Base-by-base conservation (phyloP, 1,140 invertebrate species). In the Dendroctonus valens region DNA sequence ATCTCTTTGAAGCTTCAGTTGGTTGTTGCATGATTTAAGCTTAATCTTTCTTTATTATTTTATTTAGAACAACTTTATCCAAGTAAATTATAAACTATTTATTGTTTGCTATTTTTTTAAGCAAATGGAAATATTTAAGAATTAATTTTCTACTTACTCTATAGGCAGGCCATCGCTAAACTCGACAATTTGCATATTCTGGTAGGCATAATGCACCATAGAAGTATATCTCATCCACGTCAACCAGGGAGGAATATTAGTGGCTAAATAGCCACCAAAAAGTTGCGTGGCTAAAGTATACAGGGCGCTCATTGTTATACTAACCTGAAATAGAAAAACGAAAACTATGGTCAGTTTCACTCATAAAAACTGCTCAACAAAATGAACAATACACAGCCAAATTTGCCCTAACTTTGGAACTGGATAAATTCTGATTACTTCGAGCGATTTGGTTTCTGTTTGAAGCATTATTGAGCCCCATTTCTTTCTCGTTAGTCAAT, bases 141-240 rank as follows among this genome's bases (percentile, higher is more conserved):
- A 26, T 26, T 26, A 26, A 52, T 58, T 39, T 12, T 7, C 7
- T 41, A 83, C 83, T 85, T 83, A 92, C 89, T 76, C 76, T 53
- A 92, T 86, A 44, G 85, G 83, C 52, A 84, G 80, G 70, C 89
- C 90, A 75, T 88, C 84, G 63, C 84, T 83, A 75, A 93, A 93
- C 76, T 94, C 91, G 7, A 93, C 82, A 67, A 91, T 89, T 78
- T 93, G 89, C 89, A 93, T 91, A 76, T 91, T 92, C 75, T 92
- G 88, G 77, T 90, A 93, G 53, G 91, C 90, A 77, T 92, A 93
- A 76, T 93, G 89, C 11, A 93, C 88, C 85, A 94, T 89, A 42
- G 86, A 87, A 51, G 88, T 81, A 74, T 92, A 92, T 65, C 87
- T 85, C 72, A 91, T 84, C 91, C 91, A 92, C 65, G 86, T 85